phyloP scores from a whole-genome alignment of 2,888 invertebrate species.

The Argyra leucocephala region DNA sequence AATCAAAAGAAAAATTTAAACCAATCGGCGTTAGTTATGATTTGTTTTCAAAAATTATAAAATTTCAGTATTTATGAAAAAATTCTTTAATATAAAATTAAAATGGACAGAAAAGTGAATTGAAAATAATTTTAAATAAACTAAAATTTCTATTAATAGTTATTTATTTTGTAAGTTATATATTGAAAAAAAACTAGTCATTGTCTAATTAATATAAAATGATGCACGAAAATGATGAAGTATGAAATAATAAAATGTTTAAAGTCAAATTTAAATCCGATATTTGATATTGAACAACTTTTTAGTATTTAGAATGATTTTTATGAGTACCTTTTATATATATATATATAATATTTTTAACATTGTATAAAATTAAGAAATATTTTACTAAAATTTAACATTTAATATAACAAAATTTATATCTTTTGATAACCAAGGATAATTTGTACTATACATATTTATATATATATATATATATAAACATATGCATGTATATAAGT shows the following conservation, averaged over 20 bases:
- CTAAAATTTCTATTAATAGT: background rate
- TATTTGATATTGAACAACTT: background rate
- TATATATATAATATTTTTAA: background rate
- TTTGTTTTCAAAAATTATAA: background rate
- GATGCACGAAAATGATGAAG: background rate
- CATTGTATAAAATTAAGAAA: too few relatives aligned
- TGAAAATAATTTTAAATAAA: too few relatives aligned
- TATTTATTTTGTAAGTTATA: constrained; percentile 3
- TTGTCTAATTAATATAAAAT: background rate
- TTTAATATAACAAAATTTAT: background rate
- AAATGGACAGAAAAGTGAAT: too few relatives aligned
- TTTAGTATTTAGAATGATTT: background rate
- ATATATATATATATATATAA: constrained; percentile 27
- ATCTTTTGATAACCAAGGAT: too few relatives aligned
- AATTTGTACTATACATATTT: background rate
- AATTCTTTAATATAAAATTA: background rate
- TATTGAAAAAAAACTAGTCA: background rate
- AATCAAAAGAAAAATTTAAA: background rate
- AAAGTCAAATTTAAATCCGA: background rate
- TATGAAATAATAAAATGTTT: background rate
- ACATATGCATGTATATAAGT: constrained; percentile 25
- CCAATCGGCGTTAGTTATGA: background rate
- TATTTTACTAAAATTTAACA: too few relatives aligned
- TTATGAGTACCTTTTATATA: background rate
- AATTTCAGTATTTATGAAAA: background rate